Base-by-base conservation (phyloP, 2,797 vertebrate species). In the Agapornis canus region DNA sequence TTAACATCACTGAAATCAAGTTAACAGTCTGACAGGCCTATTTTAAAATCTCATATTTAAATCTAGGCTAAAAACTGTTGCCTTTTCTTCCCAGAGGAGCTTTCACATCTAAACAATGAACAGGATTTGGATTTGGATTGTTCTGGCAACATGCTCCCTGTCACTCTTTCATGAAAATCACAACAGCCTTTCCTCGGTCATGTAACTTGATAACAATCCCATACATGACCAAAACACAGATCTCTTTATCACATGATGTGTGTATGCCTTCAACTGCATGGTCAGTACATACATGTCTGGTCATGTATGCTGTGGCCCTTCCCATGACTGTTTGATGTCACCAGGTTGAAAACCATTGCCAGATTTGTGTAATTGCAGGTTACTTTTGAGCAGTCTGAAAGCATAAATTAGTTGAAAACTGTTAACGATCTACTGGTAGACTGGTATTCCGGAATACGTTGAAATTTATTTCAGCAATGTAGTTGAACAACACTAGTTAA, bases 81-180 rank as follows among this genome's bases (percentile, higher is more conserved):
- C 37, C 10, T 8, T 12, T 27, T 73, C 20, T 87, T 87, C 52
- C 23, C 45, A 75, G 29, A 52, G 37, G 26, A 68, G 10, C 20
- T 83, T 82, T 80, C 71, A 63, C 37, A 51, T 87, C 32, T 77
- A 68, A 85, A 75, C 68, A 73, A n/a, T 8, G 22, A 49, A 56
- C 25, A 73, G 39, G 31, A 43, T 54, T 88, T 31, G 25, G 8
- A 23, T 92, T 82, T 92, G 51, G 91, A 29, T 73, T 70, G 32
- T 89, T 92, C 40, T 85, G 75, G 45, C 60, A 82, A 13, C 32
- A 45, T 93, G 63, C 32, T 89, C 66, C 43, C 59, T 86, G 68
- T 25, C 52, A 42, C 10, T 80, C 70, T 86, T 82, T 66, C 32
- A 68, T 93, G 66, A 96, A 90, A 85, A 80, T 92, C 86, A 59